phyloP scores from a whole-genome alignment of 2,888 invertebrate species.

The Megaustenia siamemsis region DNA sequence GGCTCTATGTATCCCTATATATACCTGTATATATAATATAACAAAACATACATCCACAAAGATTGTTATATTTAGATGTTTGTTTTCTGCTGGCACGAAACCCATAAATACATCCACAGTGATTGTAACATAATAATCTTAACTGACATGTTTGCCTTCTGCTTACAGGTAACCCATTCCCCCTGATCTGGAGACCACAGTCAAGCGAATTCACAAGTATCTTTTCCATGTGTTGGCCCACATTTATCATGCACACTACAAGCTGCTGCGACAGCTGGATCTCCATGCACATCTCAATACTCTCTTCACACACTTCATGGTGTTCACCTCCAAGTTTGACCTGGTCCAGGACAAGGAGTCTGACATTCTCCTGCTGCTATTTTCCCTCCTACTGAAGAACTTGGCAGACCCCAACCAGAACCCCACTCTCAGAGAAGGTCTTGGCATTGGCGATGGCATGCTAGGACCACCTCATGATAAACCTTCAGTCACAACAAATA shows the following conservation, averaged over 20 bases:
- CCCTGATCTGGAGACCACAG: constrained; percentile 90
- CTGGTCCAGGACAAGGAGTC: constrained; percentile 97
- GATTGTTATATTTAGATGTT: too few relatives aligned
- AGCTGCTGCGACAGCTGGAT: constrained; percentile 94
- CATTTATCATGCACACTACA: constrained; percentile 98
- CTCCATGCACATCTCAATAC: constrained; percentile 98
- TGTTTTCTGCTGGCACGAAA: too few relatives aligned
- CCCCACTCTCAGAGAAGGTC: constrained; percentile 48
- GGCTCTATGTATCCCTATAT: too few relatives aligned
- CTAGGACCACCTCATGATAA: constrained; percentile 67
- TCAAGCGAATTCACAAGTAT: constrained; percentile 96
- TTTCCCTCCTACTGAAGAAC: constrained; percentile 71
- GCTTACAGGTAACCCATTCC: constrained; percentile 91
- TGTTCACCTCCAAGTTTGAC: constrained; percentile 90
- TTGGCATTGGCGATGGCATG: constrained; percentile 42
- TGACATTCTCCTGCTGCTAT: constrained; percentile 93
- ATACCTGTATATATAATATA: too few relatives aligned
- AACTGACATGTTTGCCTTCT: background rate
- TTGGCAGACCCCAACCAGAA: constrained; percentile 74
- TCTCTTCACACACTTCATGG: constrained; percentile 97
- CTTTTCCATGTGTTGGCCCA: constrained; percentile 99
- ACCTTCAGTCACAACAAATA: background rate
- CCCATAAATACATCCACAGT: too few relatives aligned
- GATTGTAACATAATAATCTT: too few relatives aligned
- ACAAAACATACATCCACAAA: too few relatives aligned